Conservation (phyloP, 64 coral and sea anemone genomes). For the Catalaphyllia jardinei region DNA sequence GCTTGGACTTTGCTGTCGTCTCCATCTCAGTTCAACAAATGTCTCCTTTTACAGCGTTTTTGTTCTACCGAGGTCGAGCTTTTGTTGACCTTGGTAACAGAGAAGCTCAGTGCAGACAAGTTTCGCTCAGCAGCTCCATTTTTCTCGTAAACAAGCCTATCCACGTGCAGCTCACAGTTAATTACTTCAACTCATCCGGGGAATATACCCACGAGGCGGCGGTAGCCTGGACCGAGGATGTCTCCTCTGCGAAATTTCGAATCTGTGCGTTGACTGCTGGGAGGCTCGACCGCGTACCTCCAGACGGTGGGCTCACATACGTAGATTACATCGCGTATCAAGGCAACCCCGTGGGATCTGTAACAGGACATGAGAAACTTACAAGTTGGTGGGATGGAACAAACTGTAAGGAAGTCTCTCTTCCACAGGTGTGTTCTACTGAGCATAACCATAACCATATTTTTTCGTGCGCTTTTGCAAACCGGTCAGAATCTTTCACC, state of each 20-base stretch:
- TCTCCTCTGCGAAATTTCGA: conserved; percentile 31
- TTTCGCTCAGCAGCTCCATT: conserved; percentile 7
- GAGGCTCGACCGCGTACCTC: conserved; percentile 65
- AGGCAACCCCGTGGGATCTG: conserved; percentile 50
- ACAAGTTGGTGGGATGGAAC: conserved; percentile 77
- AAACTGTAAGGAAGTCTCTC: conserved; percentile 30
- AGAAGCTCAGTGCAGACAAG: conserved; percentile 56
- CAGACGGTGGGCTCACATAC: conserved; percentile 62
- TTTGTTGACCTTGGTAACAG: conserved; percentile 43
- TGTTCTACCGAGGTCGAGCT: conserved; percentile 48
- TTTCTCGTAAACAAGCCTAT: conserved; percentile 6
- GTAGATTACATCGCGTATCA: conserved; percentile 76
- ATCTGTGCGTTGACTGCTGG: conserved; percentile 76
- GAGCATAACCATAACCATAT: too few species aligned
- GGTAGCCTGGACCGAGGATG: conserved; percentile 79
- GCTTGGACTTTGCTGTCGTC: too few species aligned
- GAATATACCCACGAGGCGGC: conserved; percentile 81
- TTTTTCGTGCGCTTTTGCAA: too few species aligned
- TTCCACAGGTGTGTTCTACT: conserved; percentile 46
- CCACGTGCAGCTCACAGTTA: conserved; percentile 53
- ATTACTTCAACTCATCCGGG: conserved; percentile 61
- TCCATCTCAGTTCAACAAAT: neutral
- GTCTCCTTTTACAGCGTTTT: conserved; percentile 36
- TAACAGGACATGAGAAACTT: conserved; percentile 48
- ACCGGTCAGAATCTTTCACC: too few species aligned